A percentile compares a stretch with the other conserved stretches of the same genome.
Conservation (phyloP, 2,888 invertebrate species). For the Zygothrica quintamaculata region DNA sequence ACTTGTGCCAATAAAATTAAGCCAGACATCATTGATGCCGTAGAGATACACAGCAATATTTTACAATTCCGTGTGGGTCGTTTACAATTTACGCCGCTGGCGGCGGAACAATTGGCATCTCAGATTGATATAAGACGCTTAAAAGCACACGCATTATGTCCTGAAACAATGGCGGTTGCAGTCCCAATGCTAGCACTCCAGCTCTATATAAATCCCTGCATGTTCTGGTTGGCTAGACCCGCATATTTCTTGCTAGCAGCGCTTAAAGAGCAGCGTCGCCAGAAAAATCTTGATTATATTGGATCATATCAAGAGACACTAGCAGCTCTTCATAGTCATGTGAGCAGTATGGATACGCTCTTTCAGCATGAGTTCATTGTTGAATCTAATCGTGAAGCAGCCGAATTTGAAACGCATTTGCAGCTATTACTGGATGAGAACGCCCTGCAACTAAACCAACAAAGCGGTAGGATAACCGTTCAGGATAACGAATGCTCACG, state of each 20-base stretch:
- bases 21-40: conserved; percentile 86
- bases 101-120: conserved; percentile 79
- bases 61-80: conserved; percentile 74
- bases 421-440: conserved; percentile 58
- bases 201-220: conserved; percentile 90
- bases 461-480: conserved; percentile 78
- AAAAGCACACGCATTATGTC: conserved; percentile 87
- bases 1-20: conserved; percentile 84
- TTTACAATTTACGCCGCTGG: conserved; percentile 75
- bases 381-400: conserved; percentile 85
- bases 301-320: conserved; percentile 44
- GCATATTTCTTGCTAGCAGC: conserved; percentile 86
- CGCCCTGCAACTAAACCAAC: conserved; percentile 77
- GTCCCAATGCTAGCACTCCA: conserved; percentile 90
- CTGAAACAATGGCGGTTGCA: conserved; percentile 88
- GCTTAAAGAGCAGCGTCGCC: conserved; percentile 71
- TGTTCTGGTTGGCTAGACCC: conserved; percentile 89
- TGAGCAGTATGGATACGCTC: conserved; percentile 84
- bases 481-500: conserved; percentile 78
- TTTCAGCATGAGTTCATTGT: conserved; percentile 88
- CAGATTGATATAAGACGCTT: conserved; percentile 83
- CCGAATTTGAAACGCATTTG: conserved; percentile 85
- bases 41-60: conserved; percentile 86
- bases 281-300: conserved; percentile 15
- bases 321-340: conserved; percentile 56